Evolutionary conservation across 2,888 invertebrate species (phyloP).

Genomic region (Zeuzera pyrina): DNA sequence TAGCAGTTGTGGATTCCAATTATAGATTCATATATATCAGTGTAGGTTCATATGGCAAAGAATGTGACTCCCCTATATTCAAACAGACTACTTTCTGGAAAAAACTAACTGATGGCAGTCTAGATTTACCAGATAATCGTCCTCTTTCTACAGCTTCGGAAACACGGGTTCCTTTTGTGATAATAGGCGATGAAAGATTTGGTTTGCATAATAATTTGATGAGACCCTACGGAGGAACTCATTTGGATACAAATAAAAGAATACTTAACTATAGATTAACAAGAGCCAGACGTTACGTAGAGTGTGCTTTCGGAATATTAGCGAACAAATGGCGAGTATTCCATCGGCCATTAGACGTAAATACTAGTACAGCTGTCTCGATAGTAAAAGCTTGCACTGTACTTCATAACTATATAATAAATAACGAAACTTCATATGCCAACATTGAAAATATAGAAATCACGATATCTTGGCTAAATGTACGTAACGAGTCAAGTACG

Average conservation of each 20-base stretch:
- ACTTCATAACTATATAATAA: background rate
- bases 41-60: slow-evolving; percentile 4
- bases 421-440: too few species aligned
- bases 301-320: background rate
- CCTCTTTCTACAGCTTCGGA: background rate
- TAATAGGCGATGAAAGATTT: background rate
- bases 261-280: too few species aligned
- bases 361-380: background rate
- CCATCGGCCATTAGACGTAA: background rate
- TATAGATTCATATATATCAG: slow-evolving; percentile 3
- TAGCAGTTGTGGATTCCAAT: slow-evolving; percentile 2
- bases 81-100: background rate
- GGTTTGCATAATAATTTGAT: background rate
- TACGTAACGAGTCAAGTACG: background rate
- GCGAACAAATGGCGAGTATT: background rate
- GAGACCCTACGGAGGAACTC: background rate
- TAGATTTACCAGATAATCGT: background rate
- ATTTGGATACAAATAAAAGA: background rate
- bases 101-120: background rate
- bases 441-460: background rate
- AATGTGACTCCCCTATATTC: background rate
- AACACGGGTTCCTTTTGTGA: background rate
- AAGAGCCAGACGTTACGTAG: background rate
- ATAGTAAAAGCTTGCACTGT: too few species aligned
- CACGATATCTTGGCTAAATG: background rate